These are phyloP conservation scores for Malthinus flaveolus DNA, from an alignment of 2,888 invertebrate genomes.

Conservation along the genomic window DNA sequence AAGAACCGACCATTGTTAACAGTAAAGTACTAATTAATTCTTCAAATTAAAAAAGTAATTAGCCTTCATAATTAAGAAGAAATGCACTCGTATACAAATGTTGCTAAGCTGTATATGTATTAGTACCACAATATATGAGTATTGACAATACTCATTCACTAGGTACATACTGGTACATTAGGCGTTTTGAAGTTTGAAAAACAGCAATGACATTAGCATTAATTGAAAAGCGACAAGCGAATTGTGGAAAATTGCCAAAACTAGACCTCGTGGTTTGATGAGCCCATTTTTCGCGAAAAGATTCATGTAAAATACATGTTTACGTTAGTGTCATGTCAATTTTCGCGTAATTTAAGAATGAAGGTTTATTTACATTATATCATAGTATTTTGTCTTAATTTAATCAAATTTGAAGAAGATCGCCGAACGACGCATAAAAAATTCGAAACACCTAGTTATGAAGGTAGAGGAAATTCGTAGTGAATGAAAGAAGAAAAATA, in stretches of 20 bases:
- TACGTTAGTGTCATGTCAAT: conserved; percentile 17
- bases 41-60: no score
- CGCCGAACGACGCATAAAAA: not conserved
- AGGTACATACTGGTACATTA: not conserved
- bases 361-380: conserved; percentile 8
- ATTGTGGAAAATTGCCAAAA: conserved; percentile 19
- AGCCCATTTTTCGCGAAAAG: conserved; percentile 16
- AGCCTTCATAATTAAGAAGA: no score
- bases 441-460: not conserved
- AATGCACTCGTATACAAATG: no score
- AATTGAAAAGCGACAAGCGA: conserved; percentile 13
- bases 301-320: conserved; percentile 15
- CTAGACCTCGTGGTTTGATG: conserved; percentile 17
- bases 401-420: not conserved
- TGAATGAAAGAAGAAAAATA: no score
- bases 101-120: no score
- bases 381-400: not conserved
- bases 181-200: not conserved
- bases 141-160: no score
- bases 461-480: no score
- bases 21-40: no score
- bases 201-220: conserved; percentile 4
- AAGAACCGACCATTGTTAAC: no score
- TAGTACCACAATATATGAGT: no score
- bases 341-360: conserved; percentile 13